Evolutionary conservation across 2,888 invertebrate genomes (phyloP).

Genomic region (Eutolmus rufibarbis): DNA sequence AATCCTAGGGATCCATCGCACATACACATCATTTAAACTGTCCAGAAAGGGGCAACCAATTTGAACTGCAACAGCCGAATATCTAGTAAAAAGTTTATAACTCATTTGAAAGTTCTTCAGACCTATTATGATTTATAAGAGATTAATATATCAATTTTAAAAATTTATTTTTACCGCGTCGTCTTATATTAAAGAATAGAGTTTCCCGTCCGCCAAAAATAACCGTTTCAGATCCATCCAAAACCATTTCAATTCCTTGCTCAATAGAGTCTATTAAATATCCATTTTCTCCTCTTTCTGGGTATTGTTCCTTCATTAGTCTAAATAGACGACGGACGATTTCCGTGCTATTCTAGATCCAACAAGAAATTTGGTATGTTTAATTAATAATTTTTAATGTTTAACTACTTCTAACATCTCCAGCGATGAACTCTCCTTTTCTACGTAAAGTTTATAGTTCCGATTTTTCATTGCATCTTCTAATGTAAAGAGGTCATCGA

Average conservation of each 20-base stretch:
- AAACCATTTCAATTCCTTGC: slow-evolving; percentile 72
- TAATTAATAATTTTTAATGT: not conserved
- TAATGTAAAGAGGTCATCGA: slow-evolving; percentile 70
- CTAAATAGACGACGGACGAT: slow-evolving; percentile 75
- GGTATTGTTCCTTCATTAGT: slow-evolving; percentile 68
- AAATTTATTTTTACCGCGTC: slow-evolving; percentile 67
- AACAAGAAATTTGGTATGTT: not conserved
- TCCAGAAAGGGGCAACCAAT: slow-evolving; percentile 78
- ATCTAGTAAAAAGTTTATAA: slow-evolving; percentile 78
- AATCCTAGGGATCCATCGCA: not conserved
- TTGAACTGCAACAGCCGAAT: slow-evolving; percentile 80
- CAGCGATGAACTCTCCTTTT: slow-evolving; percentile 75
- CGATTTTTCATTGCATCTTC: slow-evolving; percentile 72
- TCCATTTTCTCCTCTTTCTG: slow-evolving; percentile 56
- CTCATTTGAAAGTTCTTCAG: slow-evolving; percentile 70
- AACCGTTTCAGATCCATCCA: slow-evolving; percentile 69
- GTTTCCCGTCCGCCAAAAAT: slow-evolving; percentile 79
- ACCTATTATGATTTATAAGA: slow-evolving; percentile 44
- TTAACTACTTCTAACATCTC: slow-evolving; percentile 70
- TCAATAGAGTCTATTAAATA: slow-evolving; percentile 76
- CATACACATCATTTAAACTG: slow-evolving; percentile 76
- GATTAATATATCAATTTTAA: not conserved
- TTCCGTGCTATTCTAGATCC: slow-evolving; percentile 76
- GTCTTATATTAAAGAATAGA: slow-evolving; percentile 76
- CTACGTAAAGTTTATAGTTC: slow-evolving; percentile 74